phyloP scores from a whole-genome alignment of 1,140 invertebrate genomes.

The Glossosoma conforme region DNA sequence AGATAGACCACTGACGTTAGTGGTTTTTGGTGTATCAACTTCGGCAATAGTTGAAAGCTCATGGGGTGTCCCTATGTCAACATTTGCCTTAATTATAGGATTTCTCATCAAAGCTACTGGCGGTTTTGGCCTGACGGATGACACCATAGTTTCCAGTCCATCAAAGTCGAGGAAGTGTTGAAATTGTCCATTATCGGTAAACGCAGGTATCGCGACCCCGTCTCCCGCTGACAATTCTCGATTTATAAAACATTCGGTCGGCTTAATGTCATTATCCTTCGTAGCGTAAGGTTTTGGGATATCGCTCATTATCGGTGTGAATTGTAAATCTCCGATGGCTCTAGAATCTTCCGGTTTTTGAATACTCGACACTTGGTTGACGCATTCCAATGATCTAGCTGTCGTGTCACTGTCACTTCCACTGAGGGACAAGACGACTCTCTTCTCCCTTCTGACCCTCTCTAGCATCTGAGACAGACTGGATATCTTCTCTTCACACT shows the following conservation, averaged over 20 bases:
- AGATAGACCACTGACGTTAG: constrained; percentile 19
- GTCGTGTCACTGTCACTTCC: no score
- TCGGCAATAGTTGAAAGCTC: constrained; percentile 64
- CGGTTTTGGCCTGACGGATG: constrained; percentile 6
- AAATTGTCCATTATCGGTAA: neutral
- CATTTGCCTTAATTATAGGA: constrained; percentile 34
- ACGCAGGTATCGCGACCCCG: no score
- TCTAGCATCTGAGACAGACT: constrained; percentile 51
- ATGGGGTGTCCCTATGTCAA: constrained; percentile 47
- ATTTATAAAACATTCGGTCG: no score
- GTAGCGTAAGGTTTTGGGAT: constrained; percentile 11
- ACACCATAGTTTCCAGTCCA: constrained; percentile 15
- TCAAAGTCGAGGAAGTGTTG: neutral
- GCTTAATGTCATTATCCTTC: no score
- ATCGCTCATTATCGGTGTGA: neutral
- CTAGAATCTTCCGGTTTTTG: no score
- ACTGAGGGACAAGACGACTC: constrained; percentile 32
- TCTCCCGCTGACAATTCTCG: no score
- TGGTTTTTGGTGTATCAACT: constrained; percentile 53
- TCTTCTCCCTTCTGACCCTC: constrained; percentile 51
- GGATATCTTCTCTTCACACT: constrained; percentile 50
- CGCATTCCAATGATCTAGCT: no score
- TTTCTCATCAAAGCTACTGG: constrained; percentile 13
- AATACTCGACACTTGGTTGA: constrained; percentile 20
- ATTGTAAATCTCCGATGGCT: neutral